These are phyloP conservation scores for Macheiramphus alcinus DNA, from an alignment of 2,113 vertebrate species.

Conservation along the genomic window DNA sequence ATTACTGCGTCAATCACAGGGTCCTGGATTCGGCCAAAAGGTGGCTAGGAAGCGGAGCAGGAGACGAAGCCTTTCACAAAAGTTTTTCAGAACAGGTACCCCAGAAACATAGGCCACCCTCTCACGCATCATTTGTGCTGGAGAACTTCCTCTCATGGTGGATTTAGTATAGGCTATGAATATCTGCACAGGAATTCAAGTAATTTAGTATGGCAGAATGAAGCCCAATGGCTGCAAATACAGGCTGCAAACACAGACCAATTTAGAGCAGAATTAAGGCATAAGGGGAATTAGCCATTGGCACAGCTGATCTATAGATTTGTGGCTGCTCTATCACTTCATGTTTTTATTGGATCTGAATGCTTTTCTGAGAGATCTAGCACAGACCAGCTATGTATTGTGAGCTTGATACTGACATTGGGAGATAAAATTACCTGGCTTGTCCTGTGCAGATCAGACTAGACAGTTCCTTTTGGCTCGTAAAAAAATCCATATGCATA, in stretches of 20 bases:
- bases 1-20: not conserved
- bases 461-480: not conserved
- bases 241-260: not conserved
- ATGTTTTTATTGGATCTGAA: not conserved
- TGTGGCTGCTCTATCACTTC: not conserved
- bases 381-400: not conserved
- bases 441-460: not conserved
- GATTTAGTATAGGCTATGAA: not conserved
- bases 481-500: not conserved
- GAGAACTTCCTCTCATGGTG: not conserved
- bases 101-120: not conserved
- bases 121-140: not conserved
- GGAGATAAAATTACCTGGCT: not conserved
- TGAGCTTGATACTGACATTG: not conserved
- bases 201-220: not conserved
- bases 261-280: not conserved
- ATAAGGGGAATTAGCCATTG: not conserved
- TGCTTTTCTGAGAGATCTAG: not conserved
- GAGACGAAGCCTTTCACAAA: not conserved
- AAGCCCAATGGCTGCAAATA: not conserved
- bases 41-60: not conserved
- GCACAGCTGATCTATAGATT: not conserved
- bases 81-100: not conserved
- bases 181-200: not conserved
- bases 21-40: not conserved